Evolutionary conservation across 2,797 vertebrate genomes (phyloP), one percentile per base, ranked within the genome.

Genomic region (Smutsia temminckii): DNA sequence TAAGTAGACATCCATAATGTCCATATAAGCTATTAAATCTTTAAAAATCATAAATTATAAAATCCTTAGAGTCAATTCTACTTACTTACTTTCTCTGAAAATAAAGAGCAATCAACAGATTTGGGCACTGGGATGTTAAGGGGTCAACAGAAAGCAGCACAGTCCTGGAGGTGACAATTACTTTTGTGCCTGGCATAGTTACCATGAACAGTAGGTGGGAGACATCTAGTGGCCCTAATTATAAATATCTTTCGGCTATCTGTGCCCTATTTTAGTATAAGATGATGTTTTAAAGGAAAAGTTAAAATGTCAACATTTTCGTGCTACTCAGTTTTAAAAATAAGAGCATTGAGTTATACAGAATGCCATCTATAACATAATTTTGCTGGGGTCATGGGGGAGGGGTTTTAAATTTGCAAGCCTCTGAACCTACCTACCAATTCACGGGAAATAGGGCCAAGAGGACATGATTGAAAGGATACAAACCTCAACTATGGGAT

Each of bases 141-240:
- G 42, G 37, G 29, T 89, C 69, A 89, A 51, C 0, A 86, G 29
- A 57, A 89, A 89, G 57, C 6, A 81, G 40, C 3, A 66, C 68
- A 57, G n/a, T 29, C 57, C 57, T 93, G 37, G 42, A 75, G 18
- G 32, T 75, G 23, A 83, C 55, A 74, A 34, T 66, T 23, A 69
- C 11, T 80, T 89, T 27, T 20, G 37, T 37, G 29, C 2, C 11
- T 53, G 69, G 37, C 80, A 88, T 0, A 74, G 81, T 72, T 32
- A 77, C 81, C 34, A 81, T 34, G 32, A 49, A 77, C 75, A 86
- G 37, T 27, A 84, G 59, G 86, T 79, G 64, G 71, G 92, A 94
- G 92, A 92, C 64, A 84, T 87, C 85, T 90, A 90, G 75, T 59
- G 89, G 80, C 37, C 32, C 80, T 69, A 37, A 89, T 88, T 74